Base-by-base conservation (phyloP, 2,888 invertebrate species). In the Oligia strigilis region DNA sequence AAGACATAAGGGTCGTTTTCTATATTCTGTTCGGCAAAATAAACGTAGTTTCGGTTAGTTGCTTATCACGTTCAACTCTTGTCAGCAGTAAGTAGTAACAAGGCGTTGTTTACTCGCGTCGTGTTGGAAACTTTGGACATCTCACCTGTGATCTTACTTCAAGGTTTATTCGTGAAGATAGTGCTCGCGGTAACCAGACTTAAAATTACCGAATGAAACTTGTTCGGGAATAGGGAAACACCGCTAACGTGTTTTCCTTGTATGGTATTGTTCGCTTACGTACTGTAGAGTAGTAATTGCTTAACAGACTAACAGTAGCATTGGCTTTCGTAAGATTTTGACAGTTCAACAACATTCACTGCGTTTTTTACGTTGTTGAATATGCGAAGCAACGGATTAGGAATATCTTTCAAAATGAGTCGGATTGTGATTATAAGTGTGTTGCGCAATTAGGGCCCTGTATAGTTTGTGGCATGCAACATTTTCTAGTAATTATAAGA, bases 71-170 rank as follows among this genome's bases (percentile, higher is more conserved):
- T 91, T 88, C 84, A 84, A 87, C 84, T 87, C 88, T 87, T 87
- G 92, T 92, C 91, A 92, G 91, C 91, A 90, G 90, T 91, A 92
- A 89, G 90, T 90, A 89, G 91, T 91, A 92, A 89, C 91, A 90
- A 90, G 86, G 87, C 90, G 87, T 86, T 94, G 94, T 94, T 95
- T 94, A 93, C 92, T 92, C 86, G 81, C 79, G 82, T 85, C 79
- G 88, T 92, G 90, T 92, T 91, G 81, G 86, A 90, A 94, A 93
- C 92, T 94, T 94, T 86, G 91, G 92, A 92, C 92, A 92, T 90
- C 88, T 92, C 87, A 90, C 90, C 90, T 89, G 91, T 80, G 89
- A 93, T 90, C 89, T 89, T 89, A 90, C 84, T 91, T 90, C 84
- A 82, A 87, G 87, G 87, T 88, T 84, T 77, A 88, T 85, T 85